Conservation (phyloP, 2,888 invertebrate species). For the Thecocarcelia acutangulata region DNA sequence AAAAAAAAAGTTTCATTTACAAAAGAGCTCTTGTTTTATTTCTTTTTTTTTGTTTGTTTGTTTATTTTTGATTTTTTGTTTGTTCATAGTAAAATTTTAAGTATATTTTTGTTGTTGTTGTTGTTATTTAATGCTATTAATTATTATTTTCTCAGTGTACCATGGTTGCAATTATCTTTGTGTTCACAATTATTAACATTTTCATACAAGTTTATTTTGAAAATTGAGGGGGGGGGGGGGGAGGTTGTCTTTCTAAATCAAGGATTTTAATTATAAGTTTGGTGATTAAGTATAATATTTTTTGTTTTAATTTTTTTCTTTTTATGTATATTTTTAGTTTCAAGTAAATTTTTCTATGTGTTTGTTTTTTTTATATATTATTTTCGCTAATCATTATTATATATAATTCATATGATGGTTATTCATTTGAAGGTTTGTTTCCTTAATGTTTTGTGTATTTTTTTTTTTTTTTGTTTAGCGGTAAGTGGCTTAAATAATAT, state of each 20-base stretch:
- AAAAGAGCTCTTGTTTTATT: slow-evolving; percentile 54
- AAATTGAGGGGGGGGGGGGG: neutral
- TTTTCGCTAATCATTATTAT: slow-evolving; percentile 41
- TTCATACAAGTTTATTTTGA: slow-evolving; percentile 10
- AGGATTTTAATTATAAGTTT: neutral
- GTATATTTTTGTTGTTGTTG: neutral
- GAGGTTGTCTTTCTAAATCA: slow-evolving; percentile 10
- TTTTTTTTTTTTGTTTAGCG: neutral
- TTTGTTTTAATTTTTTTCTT: neutral
- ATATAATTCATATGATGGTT: neutral
- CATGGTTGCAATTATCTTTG: slow-evolving; percentile 62
- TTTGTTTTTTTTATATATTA: slow-evolving; percentile 27
- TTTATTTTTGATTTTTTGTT: neutral
- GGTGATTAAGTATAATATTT: too few species aligned
- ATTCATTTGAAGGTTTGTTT: slow-evolving; percentile 21
- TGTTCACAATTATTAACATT: slow-evolving; percentile 39
- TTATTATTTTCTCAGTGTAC: slow-evolving; percentile 61
- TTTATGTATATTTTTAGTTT: neutral
- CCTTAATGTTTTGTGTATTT: too few species aligned
- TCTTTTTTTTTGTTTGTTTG: neutral
- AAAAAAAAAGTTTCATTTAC: slow-evolving; percentile 25
- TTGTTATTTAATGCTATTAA: neutral
- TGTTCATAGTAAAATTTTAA: slow-evolving; percentile 23
- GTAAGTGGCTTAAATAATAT: slow-evolving; percentile 7
- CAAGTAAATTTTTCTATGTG: slow-evolving; percentile 62